Evolutionary conservation across 2,888 invertebrate genomes (phyloP), one percentile per base, ranked within the genome.

Genomic region (Ganaspis brasiliensis): DNA sequence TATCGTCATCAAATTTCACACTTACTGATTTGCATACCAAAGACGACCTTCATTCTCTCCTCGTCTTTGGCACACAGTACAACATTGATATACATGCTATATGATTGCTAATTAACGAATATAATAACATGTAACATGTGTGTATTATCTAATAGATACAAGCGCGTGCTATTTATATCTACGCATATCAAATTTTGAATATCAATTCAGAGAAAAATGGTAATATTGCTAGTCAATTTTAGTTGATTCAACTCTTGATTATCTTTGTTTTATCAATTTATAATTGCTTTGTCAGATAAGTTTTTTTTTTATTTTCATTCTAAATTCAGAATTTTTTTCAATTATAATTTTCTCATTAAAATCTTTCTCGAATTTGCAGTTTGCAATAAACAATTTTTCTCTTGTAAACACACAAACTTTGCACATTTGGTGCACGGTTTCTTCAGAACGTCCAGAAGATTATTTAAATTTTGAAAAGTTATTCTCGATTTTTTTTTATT

Each of bases 81-180:
- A 40, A 67, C 45, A 67, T 21, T 63, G 19, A 63, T 63, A 59
- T 59, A 59, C 26, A 14, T 63, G n/a, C 45, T 45, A 67, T 14
- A 63, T 63, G 67, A 1, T 67, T 24, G 40, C 67, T 67, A 45
- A 40, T 67, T 67, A 40, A 67, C 45, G n/a, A 40, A 45, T 67
- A 45, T 45, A 37, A 21, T 63, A 67, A 67, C 67, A 67, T 67
- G 31, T 67, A 67, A 67, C 45, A 67, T 67, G 40, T 67, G 67
- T 24, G 26, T 67, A 40, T 45, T 45, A 45, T 40, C 21, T 67
- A 67, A 67, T 67, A 40, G 21, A 40, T 67, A 67, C 9, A 67
- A 67, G 45, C 45, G 67, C 45, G 45, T 67, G 67, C 63, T 37
- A 40, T 67, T 45, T 67, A 52, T 52, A n/a, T n/a, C 2, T 52